These are phyloP conservation scores for Ophiodon elongatus DNA, from an alignment of 2,113 vertebrate species.

Conservation along the genomic window DNA sequence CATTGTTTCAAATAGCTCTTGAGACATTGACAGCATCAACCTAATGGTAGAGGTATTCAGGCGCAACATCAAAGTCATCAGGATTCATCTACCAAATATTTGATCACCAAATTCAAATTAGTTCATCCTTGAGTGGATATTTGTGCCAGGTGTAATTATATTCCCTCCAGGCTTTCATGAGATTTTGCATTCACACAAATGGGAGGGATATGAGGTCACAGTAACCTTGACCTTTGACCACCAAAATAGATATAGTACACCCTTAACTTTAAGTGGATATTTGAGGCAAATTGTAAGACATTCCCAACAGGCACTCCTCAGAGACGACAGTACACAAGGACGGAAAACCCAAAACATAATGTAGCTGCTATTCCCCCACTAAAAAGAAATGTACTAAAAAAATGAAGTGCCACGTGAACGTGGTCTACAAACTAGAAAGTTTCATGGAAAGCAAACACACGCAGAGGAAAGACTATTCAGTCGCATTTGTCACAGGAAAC, in stretches of 20 bases:
- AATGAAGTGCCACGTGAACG: neutral
- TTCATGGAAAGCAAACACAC: neutral
- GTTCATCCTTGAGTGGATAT: no score
- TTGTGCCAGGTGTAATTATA: no score
- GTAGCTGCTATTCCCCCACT: neutral
- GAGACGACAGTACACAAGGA: neutral
- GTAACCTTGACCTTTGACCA: neutral
- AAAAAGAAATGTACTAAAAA: neutral
- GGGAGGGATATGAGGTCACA: no score
- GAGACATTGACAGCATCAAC: neutral
- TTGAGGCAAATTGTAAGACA: neutral
- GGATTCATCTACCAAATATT: neutral
- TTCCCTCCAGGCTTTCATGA: no score
- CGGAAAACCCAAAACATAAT: neutral
- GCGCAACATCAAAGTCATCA: neutral
- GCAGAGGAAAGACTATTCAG: neutral
- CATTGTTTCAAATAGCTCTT: neutral
- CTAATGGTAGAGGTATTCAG: neutral
- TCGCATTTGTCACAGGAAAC: conserved; percentile 18
- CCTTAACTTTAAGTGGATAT: neutral
- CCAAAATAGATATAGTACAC: neutral
- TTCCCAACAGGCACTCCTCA: neutral
- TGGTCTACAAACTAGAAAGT: neutral
- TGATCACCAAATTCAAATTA: no score
- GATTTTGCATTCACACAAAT: no score